Conservation (phyloP, 2,888 invertebrate species). For the Pristionchus entomophagus region DNA sequence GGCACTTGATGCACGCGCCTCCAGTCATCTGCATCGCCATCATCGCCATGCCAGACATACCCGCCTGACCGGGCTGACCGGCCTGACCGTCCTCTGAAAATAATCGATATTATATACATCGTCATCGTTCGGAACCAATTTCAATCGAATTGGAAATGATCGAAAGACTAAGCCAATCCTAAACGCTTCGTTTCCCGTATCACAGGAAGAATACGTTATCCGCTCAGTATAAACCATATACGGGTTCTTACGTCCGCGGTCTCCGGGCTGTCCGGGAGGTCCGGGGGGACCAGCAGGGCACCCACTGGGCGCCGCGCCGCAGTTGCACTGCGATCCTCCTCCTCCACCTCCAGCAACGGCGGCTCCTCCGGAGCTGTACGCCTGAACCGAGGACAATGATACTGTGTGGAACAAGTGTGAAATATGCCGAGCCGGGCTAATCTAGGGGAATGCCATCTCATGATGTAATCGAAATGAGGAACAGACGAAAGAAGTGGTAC, state of each 20-base stretch:
- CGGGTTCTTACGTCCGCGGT: no score
- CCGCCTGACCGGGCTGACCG: conserved; percentile 38
- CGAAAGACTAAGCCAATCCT: not conserved
- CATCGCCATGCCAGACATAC: conserved; percentile 40
- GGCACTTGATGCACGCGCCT: conserved; percentile 46
- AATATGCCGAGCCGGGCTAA: not conserved
- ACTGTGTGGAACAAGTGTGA: not conserved
- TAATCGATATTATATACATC: no score
- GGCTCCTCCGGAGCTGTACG: not conserved
- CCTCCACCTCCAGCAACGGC: not conserved
- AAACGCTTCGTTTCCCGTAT: not conserved
- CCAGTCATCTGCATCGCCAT: conserved; percentile 46
- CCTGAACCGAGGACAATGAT: not conserved
- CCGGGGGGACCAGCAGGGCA: not conserved
- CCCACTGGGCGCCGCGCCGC: not conserved
- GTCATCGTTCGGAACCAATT: no score
- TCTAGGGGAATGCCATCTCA: no score
- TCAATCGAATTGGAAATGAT: no score
- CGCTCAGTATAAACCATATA: not conserved
- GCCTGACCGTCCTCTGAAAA: conserved; percentile 39
- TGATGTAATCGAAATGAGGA: no score
- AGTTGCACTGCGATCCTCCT: not conserved
- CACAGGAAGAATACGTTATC: no score
- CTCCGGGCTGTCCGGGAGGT: not conserved
- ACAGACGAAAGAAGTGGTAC: no score